Conservation (phyloP, 1,140 invertebrate species). For the Matsumurasca onukii region DNA sequence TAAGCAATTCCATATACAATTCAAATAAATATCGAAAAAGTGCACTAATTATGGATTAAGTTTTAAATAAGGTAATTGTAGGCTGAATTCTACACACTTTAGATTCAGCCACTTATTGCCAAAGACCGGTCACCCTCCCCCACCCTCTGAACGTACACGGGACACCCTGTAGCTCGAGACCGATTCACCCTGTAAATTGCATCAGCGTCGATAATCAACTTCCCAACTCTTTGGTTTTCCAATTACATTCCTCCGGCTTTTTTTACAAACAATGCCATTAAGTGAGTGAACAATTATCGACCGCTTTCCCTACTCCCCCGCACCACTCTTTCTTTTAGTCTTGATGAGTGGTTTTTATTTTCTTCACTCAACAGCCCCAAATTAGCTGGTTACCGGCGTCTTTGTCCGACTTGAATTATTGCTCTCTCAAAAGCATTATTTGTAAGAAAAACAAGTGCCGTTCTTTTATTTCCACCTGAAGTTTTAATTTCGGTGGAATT, state of each 20-base stretch:
- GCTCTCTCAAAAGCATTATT: constrained; percentile 10
- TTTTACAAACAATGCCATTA: constrained; percentile 26
- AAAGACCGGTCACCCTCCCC: too few relatives aligned
- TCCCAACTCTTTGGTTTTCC: constrained; percentile 20
- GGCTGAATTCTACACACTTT: too few relatives aligned
- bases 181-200: constrained; percentile 19
- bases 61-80: too few relatives aligned
- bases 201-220: constrained; percentile 13
- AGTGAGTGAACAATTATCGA: constrained; percentile 22
- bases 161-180: too few relatives aligned
- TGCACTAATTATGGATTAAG: too few relatives aligned
- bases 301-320: background rate
- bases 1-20: too few relatives aligned
- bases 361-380: constrained; percentile 17
- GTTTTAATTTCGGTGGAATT: constrained; percentile 1
- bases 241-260: constrained; percentile 26
- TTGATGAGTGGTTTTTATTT: constrained; percentile 23
- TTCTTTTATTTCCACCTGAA: background rate
- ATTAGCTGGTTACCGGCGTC: background rate
- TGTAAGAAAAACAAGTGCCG: background rate
- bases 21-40: too few relatives aligned
- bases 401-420: constrained; percentile 12
- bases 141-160: too few relatives aligned
- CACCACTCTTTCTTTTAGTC: background rate
- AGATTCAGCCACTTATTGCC: too few relatives aligned